These are phyloP conservation scores for Caenorhabditis japonica DNA, from an alignment of 2,888 invertebrate genomes.

Conservation along the genomic window DNA sequence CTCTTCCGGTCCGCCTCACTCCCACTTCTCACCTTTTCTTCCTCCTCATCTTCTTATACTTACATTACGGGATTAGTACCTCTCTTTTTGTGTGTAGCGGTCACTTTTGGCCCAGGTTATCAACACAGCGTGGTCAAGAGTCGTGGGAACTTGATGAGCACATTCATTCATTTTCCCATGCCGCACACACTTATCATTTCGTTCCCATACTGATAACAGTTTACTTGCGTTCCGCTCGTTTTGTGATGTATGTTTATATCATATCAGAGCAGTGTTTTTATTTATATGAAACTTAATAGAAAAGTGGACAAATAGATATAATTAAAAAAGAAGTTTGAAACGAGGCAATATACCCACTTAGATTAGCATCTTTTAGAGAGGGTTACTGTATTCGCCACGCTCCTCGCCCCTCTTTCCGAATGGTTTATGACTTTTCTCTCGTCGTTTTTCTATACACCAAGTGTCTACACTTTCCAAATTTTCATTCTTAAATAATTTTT, in stretches of 20 bases:
- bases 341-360: conserved; percentile 6
- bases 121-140: conserved; percentile 30
- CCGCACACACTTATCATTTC: conserved; percentile 18
- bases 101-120: conserved; percentile 10
- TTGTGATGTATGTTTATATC: not conserved
- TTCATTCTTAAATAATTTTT: conserved; percentile 1
- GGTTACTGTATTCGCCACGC: conserved; percentile 32
- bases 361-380: conserved; percentile 23
- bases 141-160: conserved; percentile 22
- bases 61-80: conserved; percentile 33
- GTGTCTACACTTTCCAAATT: not conserved
- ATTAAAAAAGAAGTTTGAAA: not conserved
- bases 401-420: conserved; percentile 22
- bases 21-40: conserved; percentile 12
- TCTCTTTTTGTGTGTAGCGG: no score
- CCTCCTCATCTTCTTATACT: no score
- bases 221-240: not conserved
- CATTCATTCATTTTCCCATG: conserved; percentile 26
- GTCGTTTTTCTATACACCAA: conserved; percentile 1
- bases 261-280: no score
- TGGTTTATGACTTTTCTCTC: conserved; percentile 46
- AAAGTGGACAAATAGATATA: no score
- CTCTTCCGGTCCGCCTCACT: conserved; percentile 19
- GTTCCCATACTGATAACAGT: conserved; percentile 39
- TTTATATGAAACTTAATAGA: no score